Percentiles rank a stretch among this genome's conserved stretches.
Evolutionary conservation across 2,797 vertebrate species (phyloP).

Genomic region (Pempheris klunzingeri): DNA sequence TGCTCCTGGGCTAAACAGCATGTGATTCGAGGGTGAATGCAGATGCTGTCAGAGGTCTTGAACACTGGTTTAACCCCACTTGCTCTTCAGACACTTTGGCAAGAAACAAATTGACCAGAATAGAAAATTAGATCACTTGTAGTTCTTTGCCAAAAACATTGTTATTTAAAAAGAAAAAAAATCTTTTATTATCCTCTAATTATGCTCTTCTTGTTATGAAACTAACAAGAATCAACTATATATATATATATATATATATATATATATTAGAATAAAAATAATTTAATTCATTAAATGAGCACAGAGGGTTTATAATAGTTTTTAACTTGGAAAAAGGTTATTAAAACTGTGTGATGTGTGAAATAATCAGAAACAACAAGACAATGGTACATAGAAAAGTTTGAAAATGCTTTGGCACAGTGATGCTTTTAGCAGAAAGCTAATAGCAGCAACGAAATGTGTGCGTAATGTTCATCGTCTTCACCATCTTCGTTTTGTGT

Average conservation of each 20-base stretch:
- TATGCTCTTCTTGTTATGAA: not conserved
- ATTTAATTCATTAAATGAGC: not conserved
- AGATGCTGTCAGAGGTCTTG: slow-evolving; percentile 70
- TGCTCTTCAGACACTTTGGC: slow-evolving; percentile 45
- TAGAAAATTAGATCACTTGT: not conserved
- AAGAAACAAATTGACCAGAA: slow-evolving; percentile 40
- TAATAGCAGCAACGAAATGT: not conserved
- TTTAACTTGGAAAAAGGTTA: not conserved
- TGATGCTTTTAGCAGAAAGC: not conserved
- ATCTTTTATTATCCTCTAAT: slow-evolving; percentile 13
- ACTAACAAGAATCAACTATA: too few species aligned
- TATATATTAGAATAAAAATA: too few species aligned
- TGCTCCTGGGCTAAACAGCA: slow-evolving; percentile 81
- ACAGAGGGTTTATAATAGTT: not conserved
- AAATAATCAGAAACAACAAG: not conserved
- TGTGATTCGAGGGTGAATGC: slow-evolving; percentile 78
- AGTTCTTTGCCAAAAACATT: not conserved
- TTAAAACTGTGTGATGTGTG: not conserved
- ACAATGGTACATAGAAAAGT: not conserved
- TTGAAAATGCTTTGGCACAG: not conserved
- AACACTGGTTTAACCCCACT: slow-evolving; percentile 49
- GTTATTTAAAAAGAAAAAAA: too few species aligned
- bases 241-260: too few species aligned
- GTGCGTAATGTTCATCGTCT: too few species aligned
- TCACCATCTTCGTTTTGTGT: too few species aligned